Percentiles rank a stretch among this genome's conserved stretches.
These are phyloP conservation scores for Deilephila porcellus DNA, from an alignment of 2,888 invertebrate genomes.

Conservation along the genomic window DNA sequence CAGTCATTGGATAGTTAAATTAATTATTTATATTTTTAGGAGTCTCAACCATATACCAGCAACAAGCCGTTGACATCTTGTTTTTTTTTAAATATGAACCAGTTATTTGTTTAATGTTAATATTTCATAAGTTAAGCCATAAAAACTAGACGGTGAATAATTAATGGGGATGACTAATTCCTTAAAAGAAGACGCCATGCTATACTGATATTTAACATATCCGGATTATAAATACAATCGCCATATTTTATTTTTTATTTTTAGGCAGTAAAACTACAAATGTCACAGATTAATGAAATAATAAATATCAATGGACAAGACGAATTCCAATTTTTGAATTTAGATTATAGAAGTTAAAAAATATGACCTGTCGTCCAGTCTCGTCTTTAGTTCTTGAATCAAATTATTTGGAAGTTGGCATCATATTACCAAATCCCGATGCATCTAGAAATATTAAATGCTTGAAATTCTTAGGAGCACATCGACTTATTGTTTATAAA, in stretches of 20 bases:
- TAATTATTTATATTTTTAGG: too few species aligned
- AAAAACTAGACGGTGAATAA: slow-evolving; percentile 1
- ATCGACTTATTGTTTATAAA: too few species aligned
- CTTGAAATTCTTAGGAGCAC: too few species aligned
- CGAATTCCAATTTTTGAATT: not conserved
- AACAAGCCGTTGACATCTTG: too few species aligned
- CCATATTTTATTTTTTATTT: not conserved
- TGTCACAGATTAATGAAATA: slow-evolving; percentile 2
- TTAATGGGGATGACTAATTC: not conserved
- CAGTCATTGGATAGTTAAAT: too few species aligned
- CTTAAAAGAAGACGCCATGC: not conserved
- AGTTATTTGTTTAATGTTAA: not conserved
- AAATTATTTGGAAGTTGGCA: not conserved
- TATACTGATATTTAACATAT: not conserved
- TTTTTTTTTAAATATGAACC: not conserved
- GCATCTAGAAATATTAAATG: too few species aligned
- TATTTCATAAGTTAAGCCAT: not conserved
- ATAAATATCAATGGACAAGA: not conserved
- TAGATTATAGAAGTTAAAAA: not conserved
- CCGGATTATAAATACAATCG: slow-evolving; percentile 17
- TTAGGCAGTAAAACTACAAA: not conserved
- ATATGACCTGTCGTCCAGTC: not conserved
- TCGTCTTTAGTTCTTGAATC: not conserved
- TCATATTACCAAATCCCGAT: too few species aligned
- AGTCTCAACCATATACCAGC: too few species aligned